A percentile compares a stretch with the other conserved stretches of the same genome.
Evolutionary conservation across 2,113 vertebrate species (phyloP).

Genomic region (Pipra filicauda): DNA sequence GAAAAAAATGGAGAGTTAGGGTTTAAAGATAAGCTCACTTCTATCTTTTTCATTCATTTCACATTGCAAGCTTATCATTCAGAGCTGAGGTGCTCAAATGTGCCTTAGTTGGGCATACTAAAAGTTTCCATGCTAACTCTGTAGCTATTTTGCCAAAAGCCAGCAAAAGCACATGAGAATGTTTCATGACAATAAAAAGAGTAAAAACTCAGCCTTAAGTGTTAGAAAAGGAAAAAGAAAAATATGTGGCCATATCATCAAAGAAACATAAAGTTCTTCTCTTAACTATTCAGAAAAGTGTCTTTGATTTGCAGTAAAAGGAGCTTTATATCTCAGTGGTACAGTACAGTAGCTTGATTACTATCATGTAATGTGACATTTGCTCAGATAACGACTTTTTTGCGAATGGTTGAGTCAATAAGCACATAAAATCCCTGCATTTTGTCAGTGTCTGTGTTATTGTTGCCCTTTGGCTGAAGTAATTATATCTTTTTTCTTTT

Average conservation of each 20-base stretch:
- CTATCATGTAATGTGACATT: background rate
- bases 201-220: background rate
- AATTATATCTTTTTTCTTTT: conserved; percentile 5
- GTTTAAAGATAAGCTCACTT: background rate
- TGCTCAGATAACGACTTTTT: conserved; percentile 31
- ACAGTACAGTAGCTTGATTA: conserved; percentile 21
- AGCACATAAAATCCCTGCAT: background rate
- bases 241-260: background rate
- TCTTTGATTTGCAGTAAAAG: conserved; percentile 43
- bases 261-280: background rate
- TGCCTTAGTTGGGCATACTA: background rate
- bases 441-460: background rate
- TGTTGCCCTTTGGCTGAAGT: background rate
- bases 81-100: background rate
- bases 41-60: background rate
- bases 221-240: background rate
- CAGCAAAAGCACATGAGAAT: background rate
- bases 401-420: conserved; percentile 12
- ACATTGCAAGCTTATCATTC: background rate
- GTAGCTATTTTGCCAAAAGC: background rate
- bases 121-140: background rate
- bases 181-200: background rate
- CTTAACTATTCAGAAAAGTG: background rate
- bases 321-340: background rate
- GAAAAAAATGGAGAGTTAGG: background rate